These are phyloP conservation scores for Recurvirostra avosetta DNA, from an alignment of 2,113 vertebrate genomes.

Conservation along the genomic window DNA sequence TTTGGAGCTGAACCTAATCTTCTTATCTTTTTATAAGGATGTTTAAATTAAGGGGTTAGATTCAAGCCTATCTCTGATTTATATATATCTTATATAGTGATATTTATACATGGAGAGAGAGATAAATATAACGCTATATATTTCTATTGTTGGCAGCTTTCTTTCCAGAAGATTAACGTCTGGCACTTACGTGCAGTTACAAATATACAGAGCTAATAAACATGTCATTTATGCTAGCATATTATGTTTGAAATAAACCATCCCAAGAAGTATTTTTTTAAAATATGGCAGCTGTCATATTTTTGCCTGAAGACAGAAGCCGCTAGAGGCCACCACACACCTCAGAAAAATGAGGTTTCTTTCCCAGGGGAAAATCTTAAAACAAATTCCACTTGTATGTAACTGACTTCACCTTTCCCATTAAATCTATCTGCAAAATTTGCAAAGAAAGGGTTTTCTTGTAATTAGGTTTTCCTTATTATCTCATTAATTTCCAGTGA, in stretches of 20 bases:
- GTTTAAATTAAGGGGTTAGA: background rate
- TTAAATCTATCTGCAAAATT: background rate
- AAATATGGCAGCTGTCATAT: background rate
- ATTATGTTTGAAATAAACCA: background rate
- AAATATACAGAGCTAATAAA: background rate
- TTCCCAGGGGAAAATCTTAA: background rate
- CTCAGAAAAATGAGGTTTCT: background rate
- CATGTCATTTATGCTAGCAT: background rate
- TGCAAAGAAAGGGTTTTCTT: background rate
- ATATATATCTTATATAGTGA: background rate
- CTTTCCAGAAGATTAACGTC: background rate
- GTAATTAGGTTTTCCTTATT: background rate
- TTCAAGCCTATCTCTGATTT: background rate
- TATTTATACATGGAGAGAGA: background rate
- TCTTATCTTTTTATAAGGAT: background rate
- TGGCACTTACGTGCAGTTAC: background rate
- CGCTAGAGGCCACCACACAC: constrained; percentile 53
- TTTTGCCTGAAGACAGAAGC: background rate
- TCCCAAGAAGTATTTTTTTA: background rate
- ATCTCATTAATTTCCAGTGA: background rate
- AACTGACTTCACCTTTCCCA: background rate
- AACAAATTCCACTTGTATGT: background rate
- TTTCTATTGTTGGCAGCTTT: background rate
- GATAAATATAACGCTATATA: background rate
- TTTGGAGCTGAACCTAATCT: background rate